Evolutionary conservation across 2,797 vertebrate genomes (phyloP).

Genomic region (Chaunax sp.): DNA sequence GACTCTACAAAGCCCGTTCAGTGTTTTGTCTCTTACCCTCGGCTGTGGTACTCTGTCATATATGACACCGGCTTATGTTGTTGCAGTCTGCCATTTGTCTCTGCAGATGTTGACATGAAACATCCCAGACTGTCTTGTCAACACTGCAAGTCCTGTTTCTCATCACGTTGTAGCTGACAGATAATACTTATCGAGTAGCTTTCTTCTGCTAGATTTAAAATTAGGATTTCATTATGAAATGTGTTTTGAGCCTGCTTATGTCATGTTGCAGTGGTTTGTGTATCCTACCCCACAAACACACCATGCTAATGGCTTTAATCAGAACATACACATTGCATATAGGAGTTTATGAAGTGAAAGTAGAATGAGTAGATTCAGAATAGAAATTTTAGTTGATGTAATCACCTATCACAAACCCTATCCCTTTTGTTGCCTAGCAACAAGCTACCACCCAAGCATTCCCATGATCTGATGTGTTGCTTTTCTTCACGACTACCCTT

Average conservation of each 20-base stretch:
- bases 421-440: constrained; percentile 78
- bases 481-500: too few species aligned
- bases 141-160: constrained; percentile 26
- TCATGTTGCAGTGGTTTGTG: constrained; percentile 7
- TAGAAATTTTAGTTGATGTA: constrained; percentile 19
- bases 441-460: constrained; percentile 64
- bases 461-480: constrained; percentile 44
- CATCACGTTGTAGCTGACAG: constrained; percentile 12
- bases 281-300: neutral
- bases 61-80: constrained; percentile 60
- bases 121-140: constrained; percentile 46
- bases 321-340: neutral
- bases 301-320: neutral
- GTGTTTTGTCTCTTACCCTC: constrained; percentile 31
- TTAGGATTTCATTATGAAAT: constrained; percentile 35
- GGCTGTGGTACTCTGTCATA: constrained; percentile 49
- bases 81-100: constrained; percentile 54
- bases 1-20: constrained; percentile 28
- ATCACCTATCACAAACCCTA: constrained; percentile 39
- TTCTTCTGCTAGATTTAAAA: constrained; percentile 21
- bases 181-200: constrained; percentile 14
- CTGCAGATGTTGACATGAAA: constrained; percentile 46
- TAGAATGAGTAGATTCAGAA: constrained; percentile 8
- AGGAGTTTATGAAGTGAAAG: constrained; percentile 6
- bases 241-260: constrained; percentile 1